Evolutionary conservation across 1,140 invertebrate species (phyloP), one percentile per base, ranked within the genome.

Genomic region (Drosophila jambulina): DNA sequence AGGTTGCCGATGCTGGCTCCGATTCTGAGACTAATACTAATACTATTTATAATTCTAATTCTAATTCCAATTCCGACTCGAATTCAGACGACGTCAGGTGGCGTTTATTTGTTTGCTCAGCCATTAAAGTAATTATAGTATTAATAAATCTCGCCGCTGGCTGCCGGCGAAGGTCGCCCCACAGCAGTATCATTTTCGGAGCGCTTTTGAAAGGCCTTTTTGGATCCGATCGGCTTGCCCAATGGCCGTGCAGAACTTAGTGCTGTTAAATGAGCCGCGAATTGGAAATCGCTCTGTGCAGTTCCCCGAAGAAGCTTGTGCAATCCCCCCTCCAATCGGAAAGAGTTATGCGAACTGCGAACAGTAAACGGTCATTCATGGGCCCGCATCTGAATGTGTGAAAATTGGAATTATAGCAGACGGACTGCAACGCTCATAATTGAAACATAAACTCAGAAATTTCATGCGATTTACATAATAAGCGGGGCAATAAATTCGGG

Each of bases 161-260:
- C 32, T 38, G 29, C 63, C 38, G 23, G 0, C 53, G 69, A 74
- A 74, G 70, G 70, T 74, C 45, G 68, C 45, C 29, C n/a, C 23
- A 23, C 34, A 74, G 51, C 43, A 72, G 51, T 60, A 74, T 72
- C 45, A 51, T 51, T 72, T 72, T 53, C 21, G 6, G 21, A 25
- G 46, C n/a, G 48, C n/a, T 74, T 74, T 74, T 60, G 70, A 74
- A 74, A 72, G 70, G 70, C 70, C 60, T 74, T 74, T 72, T 72
- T 23, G 38, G 58, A 72, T 51, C 38, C 58, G 54, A 60, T 60
- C 45, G 36, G 29, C 59, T 51, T 59, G 70, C 56, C 70, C 29
- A 74, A 74, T 74, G 42, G 70, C 43, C 69, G 67, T 71, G 67
- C 49, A 72, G 68, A 72, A 72, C 42, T 51, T 34, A 13, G 19